phyloP scores from a whole-genome alignment of 2,888 invertebrate species.

The Priapulus caudatus region DNA sequence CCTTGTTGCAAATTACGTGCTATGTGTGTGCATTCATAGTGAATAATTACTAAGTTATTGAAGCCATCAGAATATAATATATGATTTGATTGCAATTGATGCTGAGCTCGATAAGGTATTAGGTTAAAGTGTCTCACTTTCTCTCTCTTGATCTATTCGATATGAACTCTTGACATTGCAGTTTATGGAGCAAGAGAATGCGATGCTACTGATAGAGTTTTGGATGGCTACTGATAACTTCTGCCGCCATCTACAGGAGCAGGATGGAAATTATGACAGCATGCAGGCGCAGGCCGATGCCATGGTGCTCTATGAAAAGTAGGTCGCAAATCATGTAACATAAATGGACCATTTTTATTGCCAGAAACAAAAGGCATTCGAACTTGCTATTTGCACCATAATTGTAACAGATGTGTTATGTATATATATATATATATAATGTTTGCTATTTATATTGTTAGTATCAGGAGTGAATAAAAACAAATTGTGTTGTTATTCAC shows the following conservation, averaged over 20 bases:
- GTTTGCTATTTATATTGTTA: too few relatives aligned
- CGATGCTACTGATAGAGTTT: constrained; percentile 66
- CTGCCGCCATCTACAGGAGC: constrained; percentile 54
- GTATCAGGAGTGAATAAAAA: too few relatives aligned
- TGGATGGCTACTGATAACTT: constrained; percentile 80
- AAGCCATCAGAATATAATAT: neutral
- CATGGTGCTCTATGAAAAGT: constrained; percentile 86
- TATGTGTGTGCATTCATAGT: neutral
- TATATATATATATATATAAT: too few relatives aligned
- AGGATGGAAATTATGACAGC: constrained; percentile 48
- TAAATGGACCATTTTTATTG: too few relatives aligned
- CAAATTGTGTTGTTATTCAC: too few relatives aligned
- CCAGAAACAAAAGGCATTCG: too few relatives aligned
- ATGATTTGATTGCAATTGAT: neutral
- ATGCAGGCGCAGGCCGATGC: constrained; percentile 80
- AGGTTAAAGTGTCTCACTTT: too few relatives aligned
- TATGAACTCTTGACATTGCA: constrained; percentile 30
- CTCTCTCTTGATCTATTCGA: neutral
- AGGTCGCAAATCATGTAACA: constrained; percentile 21
- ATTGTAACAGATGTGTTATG: too few relatives aligned
- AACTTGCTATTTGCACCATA: too few relatives aligned
- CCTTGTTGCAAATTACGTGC: too few relatives aligned
- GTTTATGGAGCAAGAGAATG: constrained; percentile 79
- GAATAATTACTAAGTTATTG: neutral
- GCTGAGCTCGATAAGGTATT: too few relatives aligned